Conservation (phyloP, 2,113 vertebrate genomes). For the Archocentrus centrarchus region DNA sequence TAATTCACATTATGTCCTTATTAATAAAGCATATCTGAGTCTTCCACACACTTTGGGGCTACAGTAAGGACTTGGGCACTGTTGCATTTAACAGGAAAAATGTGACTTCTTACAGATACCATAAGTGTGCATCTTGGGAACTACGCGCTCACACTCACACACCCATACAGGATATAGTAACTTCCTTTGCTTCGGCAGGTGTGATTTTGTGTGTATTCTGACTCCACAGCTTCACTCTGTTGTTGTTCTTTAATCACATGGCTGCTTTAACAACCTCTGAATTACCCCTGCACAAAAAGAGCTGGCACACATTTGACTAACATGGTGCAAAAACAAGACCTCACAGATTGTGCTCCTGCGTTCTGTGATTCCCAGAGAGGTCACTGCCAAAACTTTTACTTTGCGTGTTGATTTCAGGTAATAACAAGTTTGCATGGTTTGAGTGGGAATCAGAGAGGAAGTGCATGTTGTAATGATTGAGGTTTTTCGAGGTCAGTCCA, state of each 20-base stretch:
- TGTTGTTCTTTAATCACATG: conserved; percentile 22
- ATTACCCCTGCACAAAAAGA: not conserved
- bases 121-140: not conserved
- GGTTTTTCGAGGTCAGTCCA: not conserved
- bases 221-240: conserved; percentile 55
- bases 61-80: not conserved
- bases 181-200: not conserved
- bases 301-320: conserved; percentile 8
- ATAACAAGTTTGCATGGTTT: conserved; percentile 18
- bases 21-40: conserved; percentile 6
- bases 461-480: not conserved
- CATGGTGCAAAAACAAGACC: not conserved
- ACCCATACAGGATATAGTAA: not conserved
- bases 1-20: not conserved
- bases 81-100: not conserved
- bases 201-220: not conserved
- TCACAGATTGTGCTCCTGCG: conserved; percentile 17
- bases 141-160: not conserved
- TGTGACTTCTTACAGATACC: not conserved
- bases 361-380: conserved; percentile 12
- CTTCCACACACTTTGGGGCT: not conserved
- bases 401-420: not conserved
- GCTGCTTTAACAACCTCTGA: not conserved
- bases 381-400: not conserved
- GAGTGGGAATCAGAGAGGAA: conserved; percentile 7